Percentiles rank a stretch among this genome's conserved stretches.
phyloP scores from a whole-genome alignment of 2,888 invertebrate species.

The Tachina lurida region DNA sequence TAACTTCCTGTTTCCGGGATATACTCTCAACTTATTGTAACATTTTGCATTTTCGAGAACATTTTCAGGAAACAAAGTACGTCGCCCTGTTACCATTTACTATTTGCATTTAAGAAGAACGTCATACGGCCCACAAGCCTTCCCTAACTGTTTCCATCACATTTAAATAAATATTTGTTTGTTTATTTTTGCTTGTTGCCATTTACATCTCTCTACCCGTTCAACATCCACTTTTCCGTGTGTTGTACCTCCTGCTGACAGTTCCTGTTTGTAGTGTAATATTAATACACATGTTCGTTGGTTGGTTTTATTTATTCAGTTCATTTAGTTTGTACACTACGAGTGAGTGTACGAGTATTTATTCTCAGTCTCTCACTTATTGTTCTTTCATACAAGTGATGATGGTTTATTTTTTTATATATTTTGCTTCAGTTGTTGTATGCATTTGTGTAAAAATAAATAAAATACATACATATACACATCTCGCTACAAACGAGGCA shows the following conservation, averaged over 20 bases:
- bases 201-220: slow-evolving; percentile 60
- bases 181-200: slow-evolving; percentile 41
- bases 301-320: slow-evolving; percentile 55
- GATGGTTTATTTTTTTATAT: slow-evolving; percentile 3
- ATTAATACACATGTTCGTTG: slow-evolving; percentile 60
- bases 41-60: slow-evolving; percentile 83
- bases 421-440: slow-evolving; percentile 16
- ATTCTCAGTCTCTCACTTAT: not conserved
- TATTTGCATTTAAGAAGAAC: slow-evolving; percentile 56
- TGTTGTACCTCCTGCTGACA: slow-evolving; percentile 68
- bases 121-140: not conserved
- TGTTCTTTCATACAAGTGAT: slow-evolving; percentile 35
- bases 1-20: slow-evolving; percentile 83
- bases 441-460: slow-evolving; percentile 39
- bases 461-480: not conserved
- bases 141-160: slow-evolving; percentile 23
- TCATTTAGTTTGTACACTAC: slow-evolving; percentile 37
- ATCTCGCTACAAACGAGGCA: slow-evolving; percentile 12
- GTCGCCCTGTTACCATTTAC: slow-evolving; percentile 81
- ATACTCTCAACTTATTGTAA: slow-evolving; percentile 74
- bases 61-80: slow-evolving; percentile 83
- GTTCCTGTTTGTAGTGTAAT: slow-evolving; percentile 69
- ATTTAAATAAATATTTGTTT: slow-evolving; percentile 41
- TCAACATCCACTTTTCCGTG: slow-evolving; percentile 69
- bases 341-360: too few species aligned